Evolutionary conservation across 2,888 invertebrate species (phyloP).

Genomic region (Scaptomyza parva): DNA sequence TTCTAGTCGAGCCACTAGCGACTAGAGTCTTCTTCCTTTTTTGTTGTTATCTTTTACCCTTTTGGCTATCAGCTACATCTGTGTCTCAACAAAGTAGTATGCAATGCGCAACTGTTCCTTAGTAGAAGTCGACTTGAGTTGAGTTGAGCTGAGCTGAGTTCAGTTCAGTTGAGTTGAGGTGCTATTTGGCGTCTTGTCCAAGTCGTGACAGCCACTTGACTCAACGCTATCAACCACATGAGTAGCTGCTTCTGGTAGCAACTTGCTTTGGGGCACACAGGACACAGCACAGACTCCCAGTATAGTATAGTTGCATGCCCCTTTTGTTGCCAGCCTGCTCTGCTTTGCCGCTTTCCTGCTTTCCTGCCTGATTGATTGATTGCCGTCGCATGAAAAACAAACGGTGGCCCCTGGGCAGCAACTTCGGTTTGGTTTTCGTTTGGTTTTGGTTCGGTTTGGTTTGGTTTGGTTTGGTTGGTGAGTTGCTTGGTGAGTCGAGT

Average conservation of each 20-base stretch:
- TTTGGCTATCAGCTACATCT: constrained; percentile 3
- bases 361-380: constrained; percentile 11
- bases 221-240: constrained; percentile 9
- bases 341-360: background rate
- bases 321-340: constrained; percentile 1
- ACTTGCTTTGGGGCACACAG: constrained; percentile 1
- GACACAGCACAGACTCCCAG: background rate
- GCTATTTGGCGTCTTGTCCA: constrained; percentile 4
- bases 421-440: too few species aligned
- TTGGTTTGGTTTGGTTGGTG: too few species aligned
- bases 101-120: too few species aligned
- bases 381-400: constrained; percentile 17
- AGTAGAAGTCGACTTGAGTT: background rate
- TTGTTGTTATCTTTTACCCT: background rate
- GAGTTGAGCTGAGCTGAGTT: background rate
- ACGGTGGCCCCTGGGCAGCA: constrained; percentile 11
- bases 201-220: constrained; percentile 12
- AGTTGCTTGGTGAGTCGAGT: too few species aligned
- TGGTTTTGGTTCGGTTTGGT: too few species aligned
- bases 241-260: background rate
- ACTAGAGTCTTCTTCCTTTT: background rate
- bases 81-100: background rate
- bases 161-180: background rate
- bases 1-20: too few species aligned
- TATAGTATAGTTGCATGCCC: background rate